Evolutionary conservation across 2,113 vertebrate genomes (phyloP), one percentile per base, ranked within the genome.

Genomic region (Syrrhaptes paradoxus): DNA sequence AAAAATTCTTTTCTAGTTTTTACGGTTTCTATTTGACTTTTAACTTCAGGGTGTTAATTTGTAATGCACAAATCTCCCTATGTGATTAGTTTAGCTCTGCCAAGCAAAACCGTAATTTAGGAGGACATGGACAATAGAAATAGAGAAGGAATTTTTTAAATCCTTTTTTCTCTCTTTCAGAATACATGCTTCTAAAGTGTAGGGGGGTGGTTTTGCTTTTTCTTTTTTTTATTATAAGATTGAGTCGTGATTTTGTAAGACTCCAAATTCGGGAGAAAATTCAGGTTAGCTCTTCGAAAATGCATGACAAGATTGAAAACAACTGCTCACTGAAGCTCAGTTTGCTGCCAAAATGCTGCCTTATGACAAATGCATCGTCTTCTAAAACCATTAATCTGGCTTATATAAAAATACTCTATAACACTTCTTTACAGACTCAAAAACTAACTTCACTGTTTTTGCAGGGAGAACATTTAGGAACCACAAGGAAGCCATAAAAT

Each of bases 331-430:
- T 84, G 89, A 91, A 95, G 83, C 92, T 93, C 80, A 82, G 58
- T 91, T 85, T 73, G 59, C 96, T 97, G 93, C 96, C 95, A 96
- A 95, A 95, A 95, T 0, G 3, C 76, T 94, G 88, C 91, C 85
- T 82, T 95, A 87, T 97, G 96, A 97, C 72, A 96, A 95, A 95
- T 84, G 78, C 48, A 63, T 93, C 16, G 9, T 95, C 90, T 94
- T 93, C 75, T 93, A 91, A 95, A 95, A 82, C 46, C 77, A 96
- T 95, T 95, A 87, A 90, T 95, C 93, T 95, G 45, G 48, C 52
- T 96, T 91, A 90, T 80, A 83, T 72, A 97, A 96, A 96, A 95
- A 95, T 85, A 92, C 38, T 55, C 46, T 76, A 22, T 67, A 96
- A 45, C 68, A 82, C 57, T 92, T 84, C 74, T 93, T 70, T 92